phyloP scores from a whole-genome alignment of 2,113 vertebrate species.

The Etia nguti region DNA sequence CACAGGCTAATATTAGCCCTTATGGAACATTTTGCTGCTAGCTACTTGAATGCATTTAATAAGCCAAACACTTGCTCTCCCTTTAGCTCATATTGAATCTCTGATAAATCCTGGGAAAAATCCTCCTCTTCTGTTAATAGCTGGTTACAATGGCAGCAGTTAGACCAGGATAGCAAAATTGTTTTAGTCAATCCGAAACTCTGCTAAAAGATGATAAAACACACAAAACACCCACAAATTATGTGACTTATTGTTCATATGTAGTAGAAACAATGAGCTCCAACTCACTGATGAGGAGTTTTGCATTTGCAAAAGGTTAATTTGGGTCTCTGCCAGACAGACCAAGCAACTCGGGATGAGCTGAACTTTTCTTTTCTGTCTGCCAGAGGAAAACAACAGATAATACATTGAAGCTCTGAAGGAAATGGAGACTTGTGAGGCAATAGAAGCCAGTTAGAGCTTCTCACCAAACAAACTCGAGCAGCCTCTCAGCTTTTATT shows the following conservation, averaged over 20 bases:
- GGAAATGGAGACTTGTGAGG: not conserved
- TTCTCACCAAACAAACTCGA: slow-evolving; percentile 13
- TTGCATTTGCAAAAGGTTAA: not conserved
- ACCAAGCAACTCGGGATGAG: not conserved
- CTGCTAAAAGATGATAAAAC: not conserved
- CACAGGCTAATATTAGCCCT: not conserved
- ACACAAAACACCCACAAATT: not conserved
- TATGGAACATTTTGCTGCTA: not conserved
- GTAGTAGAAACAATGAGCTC: not conserved
- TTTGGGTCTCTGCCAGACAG: not conserved
- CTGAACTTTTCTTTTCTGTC: not conserved
- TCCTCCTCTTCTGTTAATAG: not conserved
- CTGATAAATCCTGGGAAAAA: not conserved
- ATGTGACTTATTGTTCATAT: not conserved
- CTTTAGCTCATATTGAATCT: not conserved
- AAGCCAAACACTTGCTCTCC: not conserved
- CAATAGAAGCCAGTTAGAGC: not conserved
- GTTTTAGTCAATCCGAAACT: not conserved
- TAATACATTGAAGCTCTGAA: not conserved
- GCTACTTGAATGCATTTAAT: not conserved
- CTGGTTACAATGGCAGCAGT: not conserved
- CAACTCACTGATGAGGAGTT: not conserved
- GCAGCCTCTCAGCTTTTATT: slow-evolving; percentile 30
- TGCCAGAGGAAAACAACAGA: not conserved
- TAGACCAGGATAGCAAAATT: not conserved